These are phyloP conservation scores for Hydriomena furcata DNA, from an alignment of 2,888 invertebrate genomes.

Conservation along the genomic window DNA sequence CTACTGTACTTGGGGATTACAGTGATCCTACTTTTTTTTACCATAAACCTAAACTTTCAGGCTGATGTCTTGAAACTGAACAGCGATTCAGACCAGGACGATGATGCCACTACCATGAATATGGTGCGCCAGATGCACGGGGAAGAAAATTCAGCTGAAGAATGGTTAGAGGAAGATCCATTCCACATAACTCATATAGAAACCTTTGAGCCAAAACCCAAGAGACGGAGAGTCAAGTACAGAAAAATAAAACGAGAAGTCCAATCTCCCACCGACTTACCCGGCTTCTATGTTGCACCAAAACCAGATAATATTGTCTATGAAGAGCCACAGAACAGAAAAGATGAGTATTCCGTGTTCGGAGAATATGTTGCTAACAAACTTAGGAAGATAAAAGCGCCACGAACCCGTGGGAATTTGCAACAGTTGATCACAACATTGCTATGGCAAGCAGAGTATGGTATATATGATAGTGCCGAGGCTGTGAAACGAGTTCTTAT, in stretches of 20 bases:
- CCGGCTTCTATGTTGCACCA: conserved; percentile 46
- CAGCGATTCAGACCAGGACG: conserved; percentile 56
- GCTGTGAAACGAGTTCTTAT: conserved; percentile 66
- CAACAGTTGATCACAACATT: conserved; percentile 75
- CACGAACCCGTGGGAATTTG: conserved; percentile 65
- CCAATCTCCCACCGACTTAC: conserved; percentile 52
- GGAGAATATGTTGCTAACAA: conserved; percentile 76
- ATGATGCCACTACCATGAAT: conserved; percentile 52
- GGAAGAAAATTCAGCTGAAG: conserved; percentile 60
- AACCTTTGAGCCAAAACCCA: conserved; percentile 53
- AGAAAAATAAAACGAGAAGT: conserved; percentile 68
- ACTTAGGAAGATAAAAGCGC: conserved; percentile 62
- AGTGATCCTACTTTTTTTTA: too few species aligned
- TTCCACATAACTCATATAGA: conserved; percentile 58
- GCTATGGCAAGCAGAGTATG: conserved; percentile 76
- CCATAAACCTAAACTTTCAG: conserved; percentile 45
- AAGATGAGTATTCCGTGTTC: conserved; percentile 71
- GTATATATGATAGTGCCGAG: conserved; percentile 68
- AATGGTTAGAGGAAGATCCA: conserved; percentile 73
- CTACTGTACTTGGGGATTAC: too few species aligned
- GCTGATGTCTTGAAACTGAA: conserved; percentile 54
- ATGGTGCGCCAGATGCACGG: conserved; percentile 65
- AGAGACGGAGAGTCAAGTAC: conserved; percentile 55
- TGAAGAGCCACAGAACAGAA: conserved; percentile 40
- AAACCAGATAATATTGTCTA: conserved; percentile 44